A percentile compares a stretch with the other conserved stretches of the same genome.
Evolutionary conservation across 2,113 vertebrate species (phyloP).

Genomic region (Tychaedon coryphoeus): DNA sequence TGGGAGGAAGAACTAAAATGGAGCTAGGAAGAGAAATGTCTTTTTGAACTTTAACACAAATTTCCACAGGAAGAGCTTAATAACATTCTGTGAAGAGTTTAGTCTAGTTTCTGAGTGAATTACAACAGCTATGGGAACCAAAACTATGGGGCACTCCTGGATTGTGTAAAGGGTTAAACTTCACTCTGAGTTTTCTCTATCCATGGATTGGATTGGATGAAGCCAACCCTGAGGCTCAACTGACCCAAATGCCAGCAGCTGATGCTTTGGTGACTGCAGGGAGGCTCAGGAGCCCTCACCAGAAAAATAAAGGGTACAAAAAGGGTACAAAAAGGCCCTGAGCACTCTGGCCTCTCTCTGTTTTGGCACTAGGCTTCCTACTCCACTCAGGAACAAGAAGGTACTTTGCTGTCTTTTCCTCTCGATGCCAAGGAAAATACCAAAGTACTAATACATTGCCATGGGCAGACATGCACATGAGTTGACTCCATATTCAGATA

Average conservation of each 20-base stretch:
- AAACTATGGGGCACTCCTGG: neutral
- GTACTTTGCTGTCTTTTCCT: neutral
- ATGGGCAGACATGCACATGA: neutral
- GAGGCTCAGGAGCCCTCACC: neutral
- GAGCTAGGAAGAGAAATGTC: neutral
- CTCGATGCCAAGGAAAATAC: neutral
- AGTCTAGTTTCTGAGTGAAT: neutral
- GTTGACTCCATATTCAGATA: neutral
- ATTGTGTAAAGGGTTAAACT: neutral
- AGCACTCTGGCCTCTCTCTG: neutral
- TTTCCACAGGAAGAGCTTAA: neutral
- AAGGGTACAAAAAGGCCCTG: neutral
- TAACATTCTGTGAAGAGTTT: neutral
- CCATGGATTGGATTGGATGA: neutral
- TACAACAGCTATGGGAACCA: neutral
- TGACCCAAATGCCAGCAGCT: neutral
- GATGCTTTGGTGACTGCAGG: neutral
- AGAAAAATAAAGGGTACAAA: neutral
- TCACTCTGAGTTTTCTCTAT: neutral
- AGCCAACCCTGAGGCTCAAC: neutral
- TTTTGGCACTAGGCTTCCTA: neutral
- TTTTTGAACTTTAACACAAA: neutral
- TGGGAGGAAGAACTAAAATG: neutral
- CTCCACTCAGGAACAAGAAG: neutral
- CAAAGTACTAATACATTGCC: neutral